Evolutionary conservation across 1,140 invertebrate genomes (phyloP).

Genomic region (Chelonus insularis): DNA sequence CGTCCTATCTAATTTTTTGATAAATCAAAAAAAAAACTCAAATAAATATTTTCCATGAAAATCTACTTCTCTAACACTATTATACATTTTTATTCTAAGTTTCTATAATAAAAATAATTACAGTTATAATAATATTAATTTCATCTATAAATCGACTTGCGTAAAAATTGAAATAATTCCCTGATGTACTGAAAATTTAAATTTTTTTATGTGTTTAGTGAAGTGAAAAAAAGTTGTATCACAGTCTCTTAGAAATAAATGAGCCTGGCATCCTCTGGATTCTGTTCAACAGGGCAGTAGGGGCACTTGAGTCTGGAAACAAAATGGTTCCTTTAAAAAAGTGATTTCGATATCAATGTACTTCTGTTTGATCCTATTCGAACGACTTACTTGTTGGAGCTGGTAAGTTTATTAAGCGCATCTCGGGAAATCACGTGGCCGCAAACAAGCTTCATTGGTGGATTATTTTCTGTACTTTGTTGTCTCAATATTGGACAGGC

Average conservation of each 20-base stretch:
- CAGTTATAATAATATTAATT: no score
- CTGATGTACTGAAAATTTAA: no score
- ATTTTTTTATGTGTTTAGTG: background rate
- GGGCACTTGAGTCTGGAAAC: slow-evolving; percentile 92
- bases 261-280: slow-evolving; percentile 85
- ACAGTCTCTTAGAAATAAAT: slow-evolving; percentile 79
- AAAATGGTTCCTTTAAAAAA: slow-evolving; percentile 53
- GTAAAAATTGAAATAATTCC: no score
- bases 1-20: no score
- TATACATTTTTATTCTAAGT: no score
- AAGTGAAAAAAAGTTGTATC: background rate
- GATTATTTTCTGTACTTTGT: slow-evolving; percentile 95
- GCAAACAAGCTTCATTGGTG: slow-evolving; percentile 94
- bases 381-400: slow-evolving; percentile 82
- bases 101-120: no score
- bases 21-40: no score
- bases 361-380: slow-evolving; percentile 27
- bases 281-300: slow-evolving; percentile 96
- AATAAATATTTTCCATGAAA: no score
- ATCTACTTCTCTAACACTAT: no score
- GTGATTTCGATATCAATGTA: slow-evolving; percentile 47
- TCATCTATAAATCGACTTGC: no score
- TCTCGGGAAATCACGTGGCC: slow-evolving; percentile 98
- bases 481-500: slow-evolving; percentile 97
- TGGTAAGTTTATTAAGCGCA: slow-evolving; percentile 92